These are phyloP conservation scores for Scrobipalpa atriplicella DNA, from an alignment of 2,888 invertebrate genomes.

Conservation along the genomic window DNA sequence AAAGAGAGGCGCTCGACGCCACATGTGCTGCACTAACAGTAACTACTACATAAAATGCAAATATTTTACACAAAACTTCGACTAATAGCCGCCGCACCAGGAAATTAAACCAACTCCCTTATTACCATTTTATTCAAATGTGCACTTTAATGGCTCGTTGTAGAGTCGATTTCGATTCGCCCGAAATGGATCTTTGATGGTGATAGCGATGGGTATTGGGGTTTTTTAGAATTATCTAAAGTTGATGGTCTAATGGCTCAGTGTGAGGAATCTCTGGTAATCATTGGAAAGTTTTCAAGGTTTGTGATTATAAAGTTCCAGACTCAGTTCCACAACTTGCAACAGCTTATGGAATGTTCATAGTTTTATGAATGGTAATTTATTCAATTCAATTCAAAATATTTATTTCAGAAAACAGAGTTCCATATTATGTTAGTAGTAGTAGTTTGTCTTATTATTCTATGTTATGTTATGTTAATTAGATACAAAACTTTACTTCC, in stretches of 20 bases:
- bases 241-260: constrained; percentile 13
- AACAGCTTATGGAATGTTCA: neutral
- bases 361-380: neutral
- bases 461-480: too few relatives aligned
- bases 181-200: constrained; percentile 21
- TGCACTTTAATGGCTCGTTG: constrained; percentile 24
- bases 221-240: neutral
- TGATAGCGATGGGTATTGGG: constrained; percentile 11
- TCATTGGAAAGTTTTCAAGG: neutral
- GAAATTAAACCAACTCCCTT: constrained; percentile 22
- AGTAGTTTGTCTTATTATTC: too few relatives aligned
- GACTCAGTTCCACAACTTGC: too few relatives aligned
- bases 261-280: neutral
- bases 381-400: too few relatives aligned
- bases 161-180: constrained; percentile 24
- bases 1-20: constrained; percentile 6
- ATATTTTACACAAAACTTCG: constrained; percentile 26
- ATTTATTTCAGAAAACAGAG: too few relatives aligned
- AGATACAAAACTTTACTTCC: too few relatives aligned
- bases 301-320: neutral
- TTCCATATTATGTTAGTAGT: too few relatives aligned
- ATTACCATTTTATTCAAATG: constrained; percentile 26
- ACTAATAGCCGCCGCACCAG: constrained; percentile 18
- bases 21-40: constrained; percentile 21
- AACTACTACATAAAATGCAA: constrained; percentile 27